Base-by-base conservation (phyloP, 2,888 invertebrate species). In the Drosophila percnosoma region DNA sequence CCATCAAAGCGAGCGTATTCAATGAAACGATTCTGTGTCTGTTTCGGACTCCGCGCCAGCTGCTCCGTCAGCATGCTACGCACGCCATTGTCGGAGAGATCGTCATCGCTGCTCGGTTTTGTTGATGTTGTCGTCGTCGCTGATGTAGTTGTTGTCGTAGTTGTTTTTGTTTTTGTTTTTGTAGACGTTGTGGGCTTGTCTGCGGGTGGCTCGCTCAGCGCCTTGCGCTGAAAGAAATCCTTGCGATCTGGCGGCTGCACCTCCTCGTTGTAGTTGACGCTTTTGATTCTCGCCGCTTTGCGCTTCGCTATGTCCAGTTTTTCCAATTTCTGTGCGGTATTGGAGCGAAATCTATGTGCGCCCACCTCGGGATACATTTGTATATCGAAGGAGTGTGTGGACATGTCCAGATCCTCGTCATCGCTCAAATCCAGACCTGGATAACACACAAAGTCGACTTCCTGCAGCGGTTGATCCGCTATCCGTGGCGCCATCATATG, bases 1-100 rank as follows among this genome's bases (percentile, higher is more conserved):
- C 98, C 98, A 94, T 99, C 98, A 93, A 97, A 99, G 93, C 96
- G 97, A 4, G 98, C 97, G 94, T 96, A 99, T 89, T 97, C 97
- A 74, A 96, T 95, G 93, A 97, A 99, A 60, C 98, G 97, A 93
- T 98, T 97, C 88, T 96, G 95, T 1, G 97, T 96, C 73, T 96
- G 93, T 86, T 95, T 95, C 0, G 96, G 96, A 80, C 96, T 96
- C 84, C 96, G 96, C 81, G 96, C 95, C 53, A 99, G 92, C 82
- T 97, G 96, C 85, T 96, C 95, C 0, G 97, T 94, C 52, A 99
- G 93, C 70, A 96, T 93, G 33, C 98, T 98, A 36, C 75, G 83
- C 1, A 87, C 92, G 11, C 77, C 80, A 34, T 58, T 68, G 40
- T 79, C 80, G 33, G 82, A 73, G 0, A 81, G 71, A 2, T 84